Evolutionary conservation across 2,113 vertebrate species (phyloP), one percentile per base, ranked within the genome.

Genomic region (Neofelis nebulosa): DNA sequence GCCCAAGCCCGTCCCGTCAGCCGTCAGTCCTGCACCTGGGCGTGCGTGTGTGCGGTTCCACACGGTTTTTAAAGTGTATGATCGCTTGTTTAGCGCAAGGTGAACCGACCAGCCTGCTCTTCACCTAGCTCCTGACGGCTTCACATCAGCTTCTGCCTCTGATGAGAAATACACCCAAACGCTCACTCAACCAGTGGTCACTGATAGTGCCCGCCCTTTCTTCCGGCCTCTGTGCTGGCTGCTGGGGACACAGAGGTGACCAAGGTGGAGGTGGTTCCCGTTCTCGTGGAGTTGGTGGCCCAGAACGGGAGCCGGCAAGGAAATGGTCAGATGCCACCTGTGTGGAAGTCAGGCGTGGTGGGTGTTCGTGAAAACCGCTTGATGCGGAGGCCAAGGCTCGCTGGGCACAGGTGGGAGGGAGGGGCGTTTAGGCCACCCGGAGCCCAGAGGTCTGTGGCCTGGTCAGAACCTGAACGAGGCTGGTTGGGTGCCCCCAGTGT

Each of bases 111-210:
- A 10, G 0, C n/a, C 41, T 45, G 27, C 6, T 83, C 36, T 3
- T 33, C 61, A 7, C 61, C 45, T 12, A 23, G 1, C 21, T 31
- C 27, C 38, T 33, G 6, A 4, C 0, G 31, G 61, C 41, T 48
- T 11, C 18, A 0, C 61, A 3, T 65, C 36, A 21, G 38, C 61
- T 41, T 13, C 31, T n/a, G 11, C 38, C 1, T 29, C 15, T 2
- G 3, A 1, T 33, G 61, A 33, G 82, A 66, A 45, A 61, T 9
- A 57, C 14, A 0, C 16, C 9, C 80, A 27, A 8, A 2, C 33
- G 15, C n/a, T 23, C n/a, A 1, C n/a, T 27, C 80, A 1, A 15
- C 63, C 0, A 0, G 0, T 0, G 11, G 3, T 11, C 57, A 71
- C 89, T 2, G n/a, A 5, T 14, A 76, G 38, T 16, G 3, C 15